phyloP scores from a whole-genome alignment of 2,113 vertebrate species.

The Oryzias melastigma region DNA sequence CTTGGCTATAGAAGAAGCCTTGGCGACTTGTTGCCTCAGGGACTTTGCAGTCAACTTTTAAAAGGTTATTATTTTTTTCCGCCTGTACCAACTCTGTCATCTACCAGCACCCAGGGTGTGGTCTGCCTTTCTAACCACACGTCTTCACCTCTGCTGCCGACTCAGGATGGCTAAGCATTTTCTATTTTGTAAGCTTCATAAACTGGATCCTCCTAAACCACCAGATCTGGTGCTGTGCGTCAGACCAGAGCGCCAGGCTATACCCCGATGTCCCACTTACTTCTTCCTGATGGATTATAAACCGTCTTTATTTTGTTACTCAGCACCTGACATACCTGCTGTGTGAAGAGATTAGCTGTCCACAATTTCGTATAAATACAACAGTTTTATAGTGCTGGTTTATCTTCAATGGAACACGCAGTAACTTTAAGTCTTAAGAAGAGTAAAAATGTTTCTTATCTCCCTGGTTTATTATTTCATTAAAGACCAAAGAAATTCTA shows the following conservation, averaged over 20 bases:
- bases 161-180: constrained; percentile 39
- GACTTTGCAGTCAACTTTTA: constrained; percentile 12
- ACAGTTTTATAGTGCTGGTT: too few relatives aligned
- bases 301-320: constrained; percentile 16
- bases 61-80: constrained; percentile 12
- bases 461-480: too few relatives aligned
- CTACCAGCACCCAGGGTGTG: constrained; percentile 35
- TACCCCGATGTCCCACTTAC: constrained; percentile 17
- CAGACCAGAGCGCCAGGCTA: constrained; percentile 29
- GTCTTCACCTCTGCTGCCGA: constrained; percentile 41
- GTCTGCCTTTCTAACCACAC: constrained; percentile 40
- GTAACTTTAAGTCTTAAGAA: too few relatives aligned
- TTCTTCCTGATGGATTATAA: constrained; percentile 42
- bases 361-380: constrained; percentile 1
- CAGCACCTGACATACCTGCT: constrained; percentile 10
- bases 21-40: constrained; percentile 9
- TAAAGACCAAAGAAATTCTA: too few relatives aligned
- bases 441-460: too few relatives aligned
- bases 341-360: not conserved
- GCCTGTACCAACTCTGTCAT: constrained; percentile 21
- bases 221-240: constrained; percentile 21
- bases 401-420: too few relatives aligned
- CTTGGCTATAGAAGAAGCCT: not conserved
- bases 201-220: constrained; percentile 25
- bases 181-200: constrained; percentile 14